Evolutionary conservation across 2,888 invertebrate species (phyloP), one percentile per base, ranked within the genome.

Genomic region (Apomyelois bistriatella): DNA sequence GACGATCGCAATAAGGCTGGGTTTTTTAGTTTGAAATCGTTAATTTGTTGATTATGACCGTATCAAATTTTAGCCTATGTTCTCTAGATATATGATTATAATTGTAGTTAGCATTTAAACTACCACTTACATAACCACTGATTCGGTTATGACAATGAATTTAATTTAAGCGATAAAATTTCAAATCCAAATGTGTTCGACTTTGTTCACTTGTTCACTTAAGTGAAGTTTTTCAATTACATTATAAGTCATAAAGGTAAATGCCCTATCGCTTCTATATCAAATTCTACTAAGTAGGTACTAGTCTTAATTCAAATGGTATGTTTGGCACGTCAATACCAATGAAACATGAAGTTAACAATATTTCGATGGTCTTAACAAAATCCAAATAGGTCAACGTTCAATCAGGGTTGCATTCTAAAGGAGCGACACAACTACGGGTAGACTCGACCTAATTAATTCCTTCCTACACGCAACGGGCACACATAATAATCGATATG

Each of bases 401-500:
- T 15, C 1, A 22, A 49, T 17, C 36, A 48, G 37, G 22, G 38
- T 38, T 38, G 38, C 15, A 30, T 38, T 49, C 28, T 49, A 49
- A 46, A 30, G 37, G 48, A 49, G 37, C 37, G 7, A 10, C 37
- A 15, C 42, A 22, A 32, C 12, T 13, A 22, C 3, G 32, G 8
- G 32, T 4, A 9, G 35, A 17, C 15, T 35, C 76, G 82, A 82
- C 84, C 85, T 69, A 83, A 82, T 83, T 84, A 79, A 68, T 71
- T 60, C 60, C 58, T 68, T 73, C 74, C 70, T 61, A 68, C 64
- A 64, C 61, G 62, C 28, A 55, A 57, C 58, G 61, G 69, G 62
- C 74, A 78, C 71, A 36, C 9, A 51, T 41, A 41, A 28, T 49
- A 43, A 48, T 55, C 53, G 57, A 55, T 32, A 55, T 35, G 8